Conservation (phyloP, 1,140 invertebrate genomes). For the Drosophila athabasca region DNA sequence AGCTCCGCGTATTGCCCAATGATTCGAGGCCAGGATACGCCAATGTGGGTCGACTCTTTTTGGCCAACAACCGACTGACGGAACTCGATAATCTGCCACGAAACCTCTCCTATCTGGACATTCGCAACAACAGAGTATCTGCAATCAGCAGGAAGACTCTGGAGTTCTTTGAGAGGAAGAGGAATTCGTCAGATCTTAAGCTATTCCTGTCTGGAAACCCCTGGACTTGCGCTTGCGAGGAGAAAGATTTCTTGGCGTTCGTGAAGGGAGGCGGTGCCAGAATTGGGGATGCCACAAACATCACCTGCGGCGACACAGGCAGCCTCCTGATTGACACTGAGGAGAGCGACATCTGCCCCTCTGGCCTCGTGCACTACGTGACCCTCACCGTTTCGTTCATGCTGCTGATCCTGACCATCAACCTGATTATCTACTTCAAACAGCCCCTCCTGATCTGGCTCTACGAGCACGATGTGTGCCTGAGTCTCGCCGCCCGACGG, state of each 20-base stretch:
- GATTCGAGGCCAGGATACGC: too few species aligned
- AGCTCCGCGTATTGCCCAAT: too few species aligned
- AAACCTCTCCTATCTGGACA: constrained; percentile 9
- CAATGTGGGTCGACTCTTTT: too few species aligned
- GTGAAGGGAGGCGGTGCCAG: too few species aligned
- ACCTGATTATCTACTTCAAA: constrained; percentile 22
- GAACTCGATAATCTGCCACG: too few species aligned
- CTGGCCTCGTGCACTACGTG: constrained; percentile 14
- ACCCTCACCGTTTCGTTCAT: constrained; percentile 5
- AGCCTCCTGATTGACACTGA: constrained; percentile 16
- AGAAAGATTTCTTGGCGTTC: constrained; percentile 8
- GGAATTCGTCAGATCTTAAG: not conserved
- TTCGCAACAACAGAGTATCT: constrained; percentile 12
- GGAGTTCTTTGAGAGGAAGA: not conserved
- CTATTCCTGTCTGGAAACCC: constrained; percentile 18
- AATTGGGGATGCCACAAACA: constrained; percentile 11
- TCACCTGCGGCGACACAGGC: constrained; percentile 6
- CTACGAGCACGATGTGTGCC: constrained; percentile 28
- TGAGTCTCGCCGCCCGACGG: constrained; percentile 12
- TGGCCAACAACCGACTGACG: too few species aligned
- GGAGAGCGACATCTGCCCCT: constrained; percentile 22
- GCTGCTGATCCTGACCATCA: constrained; percentile 5
- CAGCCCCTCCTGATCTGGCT: constrained; percentile 28
- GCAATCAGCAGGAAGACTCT: not conserved
- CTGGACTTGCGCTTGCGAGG: constrained; percentile 24